Conservation (phyloP, 2,113 vertebrate genomes). For the human region DNA sequence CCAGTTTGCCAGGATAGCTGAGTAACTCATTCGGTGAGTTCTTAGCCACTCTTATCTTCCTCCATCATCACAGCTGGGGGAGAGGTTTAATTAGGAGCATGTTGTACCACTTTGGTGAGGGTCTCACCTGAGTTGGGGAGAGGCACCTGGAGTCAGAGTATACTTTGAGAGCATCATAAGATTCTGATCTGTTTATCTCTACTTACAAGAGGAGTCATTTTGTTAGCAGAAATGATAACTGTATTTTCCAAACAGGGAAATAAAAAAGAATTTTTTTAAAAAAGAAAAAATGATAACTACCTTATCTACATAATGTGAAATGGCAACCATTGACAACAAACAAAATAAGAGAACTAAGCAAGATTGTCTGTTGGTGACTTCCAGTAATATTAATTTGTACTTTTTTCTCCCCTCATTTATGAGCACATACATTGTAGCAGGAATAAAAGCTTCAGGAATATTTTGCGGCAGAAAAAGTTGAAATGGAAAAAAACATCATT, state of each 20-base stretch:
- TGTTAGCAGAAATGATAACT: not conserved
- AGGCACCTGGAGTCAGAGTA: not conserved
- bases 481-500: not conserved
- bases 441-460: not conserved
- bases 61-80: not conserved
- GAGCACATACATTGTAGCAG: not conserved
- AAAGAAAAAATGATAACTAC: too few relatives aligned
- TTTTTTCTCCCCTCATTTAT: not conserved
- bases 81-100: not conserved
- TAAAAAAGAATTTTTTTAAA: too few relatives aligned
- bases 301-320: not conserved
- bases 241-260: too few relatives aligned
- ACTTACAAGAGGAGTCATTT: not conserved
- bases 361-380: not conserved
- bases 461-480: not conserved
- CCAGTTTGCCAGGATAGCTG: not conserved
- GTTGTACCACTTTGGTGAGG: not conserved
- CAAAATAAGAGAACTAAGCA: not conserved
- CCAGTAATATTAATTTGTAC: not conserved
- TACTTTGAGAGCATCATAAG: not conserved
- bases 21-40: not conserved
- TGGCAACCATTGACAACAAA: not conserved
- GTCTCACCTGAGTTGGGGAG: not conserved
- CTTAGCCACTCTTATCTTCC: not conserved
- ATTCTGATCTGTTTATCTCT: not conserved